phyloP scores from a whole-genome alignment of 2,888 invertebrate genomes.

The Crocallis elinguaria region DNA sequence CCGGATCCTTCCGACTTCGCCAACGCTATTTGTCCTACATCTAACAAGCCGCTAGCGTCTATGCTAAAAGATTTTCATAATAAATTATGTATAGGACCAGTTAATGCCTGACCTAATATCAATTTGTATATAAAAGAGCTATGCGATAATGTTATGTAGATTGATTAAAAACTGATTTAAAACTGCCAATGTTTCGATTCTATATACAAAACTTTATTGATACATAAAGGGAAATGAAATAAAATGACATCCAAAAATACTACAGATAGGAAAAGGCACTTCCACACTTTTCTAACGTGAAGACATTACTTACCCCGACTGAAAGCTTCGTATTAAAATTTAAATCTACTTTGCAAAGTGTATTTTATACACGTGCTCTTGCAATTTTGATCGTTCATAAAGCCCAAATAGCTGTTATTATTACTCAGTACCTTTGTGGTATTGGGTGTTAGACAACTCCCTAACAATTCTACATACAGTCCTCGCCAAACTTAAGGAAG shows the following conservation, averaged over 20 bases:
- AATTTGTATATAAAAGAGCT: too few relatives aligned
- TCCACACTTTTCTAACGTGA: slow-evolving; percentile 76
- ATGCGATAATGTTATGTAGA: too few relatives aligned
- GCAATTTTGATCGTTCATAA: slow-evolving; percentile 85
- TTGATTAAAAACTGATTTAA: too few relatives aligned
- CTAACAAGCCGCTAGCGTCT: too few relatives aligned
- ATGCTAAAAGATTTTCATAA: too few relatives aligned
- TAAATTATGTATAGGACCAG: too few relatives aligned
- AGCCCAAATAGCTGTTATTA: slow-evolving; percentile 80
- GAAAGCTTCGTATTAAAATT: slow-evolving; percentile 84
- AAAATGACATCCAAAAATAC: slow-evolving; percentile 20
- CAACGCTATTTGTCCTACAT: too few relatives aligned
- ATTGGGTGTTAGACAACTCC: slow-evolving; percentile 79
- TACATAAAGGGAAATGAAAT: background rate
- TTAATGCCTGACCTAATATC: too few relatives aligned
- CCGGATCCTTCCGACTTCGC: background rate
- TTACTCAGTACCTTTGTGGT: slow-evolving; percentile 79
- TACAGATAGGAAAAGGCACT: slow-evolving; percentile 46
- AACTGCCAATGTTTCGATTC: too few relatives aligned
- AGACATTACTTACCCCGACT: slow-evolving; percentile 81
- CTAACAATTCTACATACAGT: slow-evolving; percentile 35
- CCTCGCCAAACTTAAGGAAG: too few relatives aligned
- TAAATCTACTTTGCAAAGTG: slow-evolving; percentile 85
- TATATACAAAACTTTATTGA: background rate
- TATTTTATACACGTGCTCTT: slow-evolving; percentile 84